A percentile compares a stretch with the other conserved stretches of the same genome.
These are phyloP conservation scores for Tetragnatha montana DNA, from an alignment of 2,888 invertebrate genomes.

Conservation along the genomic window DNA sequence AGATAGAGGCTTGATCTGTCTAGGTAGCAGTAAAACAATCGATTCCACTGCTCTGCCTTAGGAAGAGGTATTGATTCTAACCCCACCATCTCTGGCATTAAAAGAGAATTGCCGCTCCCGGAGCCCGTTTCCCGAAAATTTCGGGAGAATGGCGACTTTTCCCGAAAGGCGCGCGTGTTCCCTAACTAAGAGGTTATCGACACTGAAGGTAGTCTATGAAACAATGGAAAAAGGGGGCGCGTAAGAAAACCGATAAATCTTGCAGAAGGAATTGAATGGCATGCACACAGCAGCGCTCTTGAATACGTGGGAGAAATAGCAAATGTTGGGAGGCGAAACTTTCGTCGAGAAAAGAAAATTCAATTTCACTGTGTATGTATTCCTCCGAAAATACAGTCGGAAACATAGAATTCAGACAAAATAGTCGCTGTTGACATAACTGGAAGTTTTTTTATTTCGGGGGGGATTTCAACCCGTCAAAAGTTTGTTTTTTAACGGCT, in stretches of 20 bases:
- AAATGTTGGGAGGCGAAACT: constrained; percentile 54
- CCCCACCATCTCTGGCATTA: constrained; percentile 48
- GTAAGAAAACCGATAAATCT: constrained; percentile 66
- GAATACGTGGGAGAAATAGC: constrained; percentile 56
- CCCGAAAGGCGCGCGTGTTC: constrained; percentile 46
- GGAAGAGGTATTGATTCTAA: constrained; percentile 61
- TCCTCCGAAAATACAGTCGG: constrained; percentile 19
- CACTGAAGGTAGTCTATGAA: constrained; percentile 51
- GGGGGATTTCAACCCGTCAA: not conserved
- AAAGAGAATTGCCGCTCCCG: constrained; percentile 29
- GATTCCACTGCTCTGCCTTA: constrained; percentile 36
- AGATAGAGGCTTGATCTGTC: constrained; percentile 68
- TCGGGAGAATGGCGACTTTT: constrained; percentile 32
- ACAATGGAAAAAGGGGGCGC: constrained; percentile 40
- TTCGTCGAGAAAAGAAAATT: constrained; percentile 55
- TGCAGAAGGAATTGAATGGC: constrained; percentile 59
- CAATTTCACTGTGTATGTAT: constrained; percentile 51
- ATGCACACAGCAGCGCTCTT: constrained; percentile 11
- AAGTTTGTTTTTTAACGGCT: constrained; percentile 11
- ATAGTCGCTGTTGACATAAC: constrained; percentile 15
- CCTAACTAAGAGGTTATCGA: constrained; percentile 63
- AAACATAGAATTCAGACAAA: constrained; percentile 46
- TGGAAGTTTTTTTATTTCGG: constrained; percentile 51
- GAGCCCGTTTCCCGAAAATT: not conserved
- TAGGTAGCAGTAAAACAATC: constrained; percentile 67